Evolutionary conservation across 2,113 vertebrate genomes (phyloP).

Genomic region (Pampusana beccarii): DNA sequence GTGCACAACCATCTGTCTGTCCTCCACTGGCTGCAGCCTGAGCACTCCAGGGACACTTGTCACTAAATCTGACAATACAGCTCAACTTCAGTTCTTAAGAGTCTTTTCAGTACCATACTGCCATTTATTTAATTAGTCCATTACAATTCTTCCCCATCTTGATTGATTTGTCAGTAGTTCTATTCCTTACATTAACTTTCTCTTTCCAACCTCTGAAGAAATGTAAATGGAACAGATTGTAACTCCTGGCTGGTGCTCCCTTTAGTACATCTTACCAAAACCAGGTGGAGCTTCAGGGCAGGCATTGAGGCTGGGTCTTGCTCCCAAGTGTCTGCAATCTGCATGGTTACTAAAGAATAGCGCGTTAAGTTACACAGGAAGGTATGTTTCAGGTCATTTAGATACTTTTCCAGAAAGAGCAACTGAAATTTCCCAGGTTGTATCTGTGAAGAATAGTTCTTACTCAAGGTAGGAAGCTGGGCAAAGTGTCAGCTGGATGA

Average conservation of each 20-base stretch:
- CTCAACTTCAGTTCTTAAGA: neutral
- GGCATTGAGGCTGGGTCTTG: neutral
- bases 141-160: neutral
- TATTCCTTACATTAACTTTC: neutral
- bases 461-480: neutral
- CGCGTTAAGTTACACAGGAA: fast-evolving
- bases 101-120: neutral
- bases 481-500: neutral
- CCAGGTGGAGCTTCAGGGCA: neutral
- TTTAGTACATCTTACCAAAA: too few relatives aligned
- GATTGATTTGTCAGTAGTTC: neutral
- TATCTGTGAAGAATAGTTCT: neutral
- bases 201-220: neutral
- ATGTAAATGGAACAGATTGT: fast-evolving
- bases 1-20: fast-evolving
- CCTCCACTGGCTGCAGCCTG: fast-evolving
- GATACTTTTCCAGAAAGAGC: neutral
- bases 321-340: fast-evolving
- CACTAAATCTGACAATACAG: neutral
- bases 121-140: too few relatives aligned
- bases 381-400: neutral
- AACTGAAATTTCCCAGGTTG: neutral
- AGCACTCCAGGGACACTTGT: neutral
- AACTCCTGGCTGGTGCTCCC: too few relatives aligned
- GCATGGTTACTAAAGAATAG: fast-evolving